A percentile compares a stretch with the other conserved stretches of the same genome.
phyloP scores from a whole-genome alignment of 2,888 invertebrate species.

The Rotaria magnacalcarata region DNA sequence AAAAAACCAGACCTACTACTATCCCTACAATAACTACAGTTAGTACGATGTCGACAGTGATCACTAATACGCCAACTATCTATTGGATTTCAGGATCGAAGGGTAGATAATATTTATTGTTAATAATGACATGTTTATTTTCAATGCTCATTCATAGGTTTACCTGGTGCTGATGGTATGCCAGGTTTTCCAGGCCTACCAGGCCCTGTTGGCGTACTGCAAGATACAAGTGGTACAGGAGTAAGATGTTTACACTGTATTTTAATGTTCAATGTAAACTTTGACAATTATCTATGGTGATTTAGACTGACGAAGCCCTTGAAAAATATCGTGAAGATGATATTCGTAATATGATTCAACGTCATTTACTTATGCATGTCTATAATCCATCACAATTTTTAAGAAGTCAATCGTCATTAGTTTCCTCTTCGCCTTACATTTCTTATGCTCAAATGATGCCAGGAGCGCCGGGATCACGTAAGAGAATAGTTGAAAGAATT shows the following conservation, averaged over 20 bases:
- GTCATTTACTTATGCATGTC: neutral
- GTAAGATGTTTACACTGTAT: neutral
- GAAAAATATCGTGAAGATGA: neutral
- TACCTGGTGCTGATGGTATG: neutral
- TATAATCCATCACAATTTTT: slow-evolving; percentile 31
- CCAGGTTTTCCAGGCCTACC: neutral
- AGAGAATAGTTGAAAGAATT: neutral
- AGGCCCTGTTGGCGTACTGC: neutral
- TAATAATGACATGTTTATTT: too few relatives aligned
- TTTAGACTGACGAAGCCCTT: neutral
- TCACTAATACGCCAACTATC: neutral
- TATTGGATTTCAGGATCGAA: neutral
- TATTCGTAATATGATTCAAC: slow-evolving; percentile 25
- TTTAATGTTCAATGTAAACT: neutral
- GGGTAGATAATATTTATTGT: neutral
- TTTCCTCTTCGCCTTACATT: neutral
- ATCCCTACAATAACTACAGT: neutral
- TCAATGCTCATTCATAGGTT: neutral
- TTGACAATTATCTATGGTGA: neutral
- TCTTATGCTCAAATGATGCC: neutral
- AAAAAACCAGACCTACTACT: neutral
- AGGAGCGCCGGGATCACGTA: neutral
- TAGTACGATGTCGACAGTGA: neutral
- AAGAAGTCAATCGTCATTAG: neutral
- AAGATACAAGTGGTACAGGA: neutral